Evolutionary conservation across 1,140 invertebrate species (phyloP).

Genomic region (Eurosta solidaginis): DNA sequence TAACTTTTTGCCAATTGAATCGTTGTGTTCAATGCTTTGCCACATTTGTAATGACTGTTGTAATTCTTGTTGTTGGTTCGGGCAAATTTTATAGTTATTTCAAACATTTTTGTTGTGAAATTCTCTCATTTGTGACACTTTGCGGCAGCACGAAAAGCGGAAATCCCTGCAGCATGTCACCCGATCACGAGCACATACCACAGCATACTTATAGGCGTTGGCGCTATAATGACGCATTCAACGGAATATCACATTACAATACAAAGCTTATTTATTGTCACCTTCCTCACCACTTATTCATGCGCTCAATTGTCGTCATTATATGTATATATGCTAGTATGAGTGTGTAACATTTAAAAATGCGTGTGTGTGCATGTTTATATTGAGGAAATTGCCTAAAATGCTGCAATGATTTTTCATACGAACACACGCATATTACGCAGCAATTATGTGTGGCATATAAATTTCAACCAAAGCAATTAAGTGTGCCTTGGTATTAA

Average conservation of each 20-base stretch:
- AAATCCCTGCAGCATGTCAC: constrained; percentile 14
- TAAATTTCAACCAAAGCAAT: constrained; percentile 59
- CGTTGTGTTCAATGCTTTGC: neutral
- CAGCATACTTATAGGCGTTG: neutral
- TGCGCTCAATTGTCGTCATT: neutral
- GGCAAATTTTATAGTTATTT: neutral
- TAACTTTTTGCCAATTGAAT: neutral
- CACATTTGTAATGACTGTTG: neutral
- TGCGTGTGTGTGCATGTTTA: neutral
- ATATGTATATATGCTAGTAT: neutral
- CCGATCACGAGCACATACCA: neutral
- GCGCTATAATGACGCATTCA: neutral
- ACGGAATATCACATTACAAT: neutral
- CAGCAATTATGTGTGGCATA: constrained; percentile 58
- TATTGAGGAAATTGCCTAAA: constrained; percentile 50
- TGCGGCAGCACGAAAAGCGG: constrained; percentile 14
- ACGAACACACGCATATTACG: constrained; percentile 56
- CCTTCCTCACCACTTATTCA: neutral
- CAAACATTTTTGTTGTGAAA: neutral
- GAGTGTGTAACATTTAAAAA: too few species aligned
- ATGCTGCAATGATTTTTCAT: constrained; percentile 59
- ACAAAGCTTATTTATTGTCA: neutral
- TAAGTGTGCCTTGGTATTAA: constrained; percentile 53
- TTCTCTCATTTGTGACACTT: neutral
- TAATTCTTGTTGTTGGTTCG: neutral